Conservation (phyloP, 2,888 invertebrate genomes). For the Drosophila mayaguana region DNA sequence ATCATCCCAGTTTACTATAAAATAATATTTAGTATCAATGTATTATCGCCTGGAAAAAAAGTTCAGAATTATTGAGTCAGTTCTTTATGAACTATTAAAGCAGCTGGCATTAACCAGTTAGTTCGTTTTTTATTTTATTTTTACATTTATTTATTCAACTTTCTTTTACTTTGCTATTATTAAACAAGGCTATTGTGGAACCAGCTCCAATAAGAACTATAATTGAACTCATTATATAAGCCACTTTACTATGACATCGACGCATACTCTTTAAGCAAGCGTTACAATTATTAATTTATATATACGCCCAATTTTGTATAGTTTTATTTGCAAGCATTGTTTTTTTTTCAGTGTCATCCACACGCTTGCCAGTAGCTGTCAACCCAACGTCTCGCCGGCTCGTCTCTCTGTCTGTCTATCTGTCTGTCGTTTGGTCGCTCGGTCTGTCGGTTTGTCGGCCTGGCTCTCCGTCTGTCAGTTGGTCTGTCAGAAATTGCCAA, state of each 20-base stretch:
- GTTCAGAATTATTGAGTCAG: not conserved
- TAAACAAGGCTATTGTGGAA: too few species aligned
- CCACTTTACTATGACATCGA: too few species aligned
- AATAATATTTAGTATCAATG: too few species aligned
- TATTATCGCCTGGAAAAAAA: too few species aligned
- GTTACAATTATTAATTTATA: not conserved
- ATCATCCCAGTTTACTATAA: too few species aligned
- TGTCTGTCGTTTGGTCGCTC: constrained; percentile 1
- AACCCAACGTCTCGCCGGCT: constrained; percentile 36
- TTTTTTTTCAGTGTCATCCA: constrained; percentile 46
- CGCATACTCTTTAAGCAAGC: too few species aligned
- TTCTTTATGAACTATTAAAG: not conserved
- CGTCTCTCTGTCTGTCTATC: constrained; percentile 5
- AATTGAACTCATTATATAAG: too few species aligned
- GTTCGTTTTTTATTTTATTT: not conserved
- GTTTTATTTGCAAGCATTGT: not conserved
- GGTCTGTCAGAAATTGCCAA: constrained; percentile 81
- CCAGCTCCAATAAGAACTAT: not conserved
- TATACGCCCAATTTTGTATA: not conserved
- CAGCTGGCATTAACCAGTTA: not conserved
- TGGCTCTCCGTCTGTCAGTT: constrained; percentile 55
- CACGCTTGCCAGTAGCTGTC: constrained; percentile 43
- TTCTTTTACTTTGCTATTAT: too few species aligned
- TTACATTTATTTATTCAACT: too few species aligned
- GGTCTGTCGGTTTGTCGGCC: constrained; percentile 17